Conservation (phyloP, 2,797 vertebrate species). For the Taeniopygia guttata region DNA sequence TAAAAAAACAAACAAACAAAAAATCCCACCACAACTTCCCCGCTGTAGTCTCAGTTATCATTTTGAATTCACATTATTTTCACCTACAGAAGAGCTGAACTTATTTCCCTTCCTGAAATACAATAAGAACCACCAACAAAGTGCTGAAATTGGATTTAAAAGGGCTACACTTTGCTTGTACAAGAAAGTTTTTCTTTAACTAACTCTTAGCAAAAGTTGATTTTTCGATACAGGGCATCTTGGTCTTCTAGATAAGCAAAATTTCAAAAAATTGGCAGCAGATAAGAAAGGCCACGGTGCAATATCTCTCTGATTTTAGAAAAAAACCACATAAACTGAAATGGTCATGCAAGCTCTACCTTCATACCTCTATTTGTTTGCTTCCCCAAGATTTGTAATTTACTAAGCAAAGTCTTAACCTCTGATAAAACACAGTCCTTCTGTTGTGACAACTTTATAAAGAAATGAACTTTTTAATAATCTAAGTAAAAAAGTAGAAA, state of each 20-base stretch:
- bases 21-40: fast-evolving
- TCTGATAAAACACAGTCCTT: not conserved
- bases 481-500: not conserved
- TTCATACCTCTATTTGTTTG: not conserved
- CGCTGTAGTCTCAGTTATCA: not conserved
- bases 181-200: not conserved
- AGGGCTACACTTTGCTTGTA: not conserved
- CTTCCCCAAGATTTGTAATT: not conserved
- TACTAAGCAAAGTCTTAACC: not conserved
- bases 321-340: not conserved
- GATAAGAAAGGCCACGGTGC: not conserved
- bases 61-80: not conserved
- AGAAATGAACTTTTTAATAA: not conserved
- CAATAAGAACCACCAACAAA: not conserved
- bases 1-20: not conserved
- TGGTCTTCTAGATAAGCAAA: not conserved
- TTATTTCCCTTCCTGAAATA: not conserved
- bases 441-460: not conserved
- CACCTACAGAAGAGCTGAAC: not conserved
- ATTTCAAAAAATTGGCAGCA: not conserved
- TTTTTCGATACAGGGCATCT: not conserved
- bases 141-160: not conserved
- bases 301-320: not conserved
- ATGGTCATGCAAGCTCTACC: not conserved
- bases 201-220: not conserved